Base-by-base conservation (phyloP, 2,797 vertebrate species). In the Platyrinchus mystaceus region DNA sequence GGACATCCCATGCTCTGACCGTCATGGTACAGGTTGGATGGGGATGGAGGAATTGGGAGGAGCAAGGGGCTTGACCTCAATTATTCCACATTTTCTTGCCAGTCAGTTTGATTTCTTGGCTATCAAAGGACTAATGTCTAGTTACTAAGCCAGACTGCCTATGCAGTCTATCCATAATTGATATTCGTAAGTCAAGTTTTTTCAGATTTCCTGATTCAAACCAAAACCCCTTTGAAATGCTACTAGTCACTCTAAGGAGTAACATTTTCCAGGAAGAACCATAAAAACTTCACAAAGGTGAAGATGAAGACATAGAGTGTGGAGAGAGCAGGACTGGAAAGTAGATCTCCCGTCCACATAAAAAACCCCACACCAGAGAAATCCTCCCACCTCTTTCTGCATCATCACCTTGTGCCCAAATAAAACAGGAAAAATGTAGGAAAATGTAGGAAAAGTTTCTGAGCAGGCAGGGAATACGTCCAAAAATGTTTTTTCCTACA, bases 81-180 rank as follows among this genome's bases (percentile, higher is more conserved):
- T 34, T 58, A n/a, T 46, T n/a, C 49, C 37, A 36, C 0, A 0
- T 62, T 80, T 85, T 7, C 27, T 89, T 3, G 0, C 7, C 59
- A 43, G 14, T 46, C 7, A 2, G 17, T 55, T 91, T 84, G 11
- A 36, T 56, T 82, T 73, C 43, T 82, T 79, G 36, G 37, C 64
- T 85, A 16, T 6, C 32, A 22, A 56, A 47, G 30, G 9, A 41
- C 30, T 50, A 20, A 64, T 3, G 7, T 41, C 3, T 1, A n/a
- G 20, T 76, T 67, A 73, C n/a, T 58, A 28, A 63, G 37, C 10
- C 58, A 71, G 58, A 28, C 36, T 56, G 27, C 26, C 39, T 46
- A 18, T 21, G 20, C 24, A 30, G 50, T 87, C 43, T 81, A 15
- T 7, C 20, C 3, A 4, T 41, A 68, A 82, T 22, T 71, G 46